Evolutionary conservation across 2,797 vertebrate genomes (phyloP).

Genomic region (Hirundo rustica): DNA sequence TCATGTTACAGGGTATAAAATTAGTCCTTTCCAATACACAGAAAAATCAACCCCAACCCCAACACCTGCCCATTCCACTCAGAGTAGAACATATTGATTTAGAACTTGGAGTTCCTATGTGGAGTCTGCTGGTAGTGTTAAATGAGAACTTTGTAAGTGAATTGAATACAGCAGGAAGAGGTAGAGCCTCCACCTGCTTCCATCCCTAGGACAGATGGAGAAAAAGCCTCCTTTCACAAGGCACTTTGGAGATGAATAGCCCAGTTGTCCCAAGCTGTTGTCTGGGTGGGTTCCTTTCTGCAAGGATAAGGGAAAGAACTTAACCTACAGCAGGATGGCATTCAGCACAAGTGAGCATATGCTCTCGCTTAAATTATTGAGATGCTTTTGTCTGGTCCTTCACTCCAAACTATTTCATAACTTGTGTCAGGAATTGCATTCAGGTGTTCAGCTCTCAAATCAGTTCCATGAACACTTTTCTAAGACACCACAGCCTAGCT

Average conservation of each 20-base stretch:
- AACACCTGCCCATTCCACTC: neutral
- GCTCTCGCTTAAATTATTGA: neutral
- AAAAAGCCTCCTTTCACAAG: neutral
- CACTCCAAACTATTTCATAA: neutral
- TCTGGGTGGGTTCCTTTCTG: neutral
- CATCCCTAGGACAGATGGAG: neutral
- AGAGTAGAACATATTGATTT: neutral
- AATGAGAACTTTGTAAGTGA: neutral
- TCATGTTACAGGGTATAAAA: neutral
- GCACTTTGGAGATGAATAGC: neutral
- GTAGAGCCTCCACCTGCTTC: neutral
- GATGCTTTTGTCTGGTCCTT: neutral
- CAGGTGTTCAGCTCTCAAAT: neutral
- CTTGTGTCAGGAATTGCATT: neutral
- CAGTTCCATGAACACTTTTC: neutral
- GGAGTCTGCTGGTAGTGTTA: neutral
- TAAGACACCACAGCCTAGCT: neutral
- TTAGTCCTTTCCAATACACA: neutral
- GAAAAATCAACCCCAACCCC: neutral
- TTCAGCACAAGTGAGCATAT: neutral
- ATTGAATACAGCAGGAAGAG: neutral
- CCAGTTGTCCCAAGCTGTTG: neutral
- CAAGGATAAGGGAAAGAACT: neutral
- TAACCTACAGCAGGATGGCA: neutral
- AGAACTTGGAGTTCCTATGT: neutral